A percentile compares a stretch with the other conserved stretches of the same genome.
Conservation (phyloP, 2,113 vertebrate genomes). For the Candoia aspera region DNA sequence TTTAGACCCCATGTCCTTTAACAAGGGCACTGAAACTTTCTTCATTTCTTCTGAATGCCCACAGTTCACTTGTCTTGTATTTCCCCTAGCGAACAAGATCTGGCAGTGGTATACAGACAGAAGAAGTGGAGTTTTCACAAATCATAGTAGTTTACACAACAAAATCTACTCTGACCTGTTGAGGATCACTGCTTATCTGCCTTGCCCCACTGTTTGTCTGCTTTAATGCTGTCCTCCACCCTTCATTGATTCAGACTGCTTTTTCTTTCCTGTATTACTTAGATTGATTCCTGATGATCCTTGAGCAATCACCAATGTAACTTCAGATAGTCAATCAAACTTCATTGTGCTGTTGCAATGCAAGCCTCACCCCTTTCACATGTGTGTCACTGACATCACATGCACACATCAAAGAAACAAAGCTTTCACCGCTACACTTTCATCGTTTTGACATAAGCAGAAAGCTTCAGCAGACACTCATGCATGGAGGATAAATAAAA, state of each 20-base stretch:
- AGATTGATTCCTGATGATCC: neutral
- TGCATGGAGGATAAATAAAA: neutral
- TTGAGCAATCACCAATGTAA: neutral
- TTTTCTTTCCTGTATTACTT: neutral
- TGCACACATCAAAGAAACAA: neutral
- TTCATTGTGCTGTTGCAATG: neutral
- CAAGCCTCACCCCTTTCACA: neutral
- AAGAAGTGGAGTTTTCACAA: neutral
- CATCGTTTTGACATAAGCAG: neutral
- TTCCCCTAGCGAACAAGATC: neutral
- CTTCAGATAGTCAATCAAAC: neutral
- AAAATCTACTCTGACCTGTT: neutral
- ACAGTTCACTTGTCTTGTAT: neutral
- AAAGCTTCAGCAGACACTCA: neutral
- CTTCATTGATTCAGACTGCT: neutral
- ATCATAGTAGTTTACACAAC: neutral
- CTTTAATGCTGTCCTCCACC: neutral
- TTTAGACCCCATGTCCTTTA: neutral
- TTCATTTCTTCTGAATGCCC: neutral
- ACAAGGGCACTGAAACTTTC: neutral
- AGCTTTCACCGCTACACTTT: neutral
- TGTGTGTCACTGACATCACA: neutral
- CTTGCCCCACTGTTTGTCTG: neutral
- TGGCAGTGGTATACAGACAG: neutral
- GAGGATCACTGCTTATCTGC: neutral